Evolutionary conservation across 2,888 invertebrate genomes (phyloP).

Genomic region (Amphipoea lucens): DNA sequence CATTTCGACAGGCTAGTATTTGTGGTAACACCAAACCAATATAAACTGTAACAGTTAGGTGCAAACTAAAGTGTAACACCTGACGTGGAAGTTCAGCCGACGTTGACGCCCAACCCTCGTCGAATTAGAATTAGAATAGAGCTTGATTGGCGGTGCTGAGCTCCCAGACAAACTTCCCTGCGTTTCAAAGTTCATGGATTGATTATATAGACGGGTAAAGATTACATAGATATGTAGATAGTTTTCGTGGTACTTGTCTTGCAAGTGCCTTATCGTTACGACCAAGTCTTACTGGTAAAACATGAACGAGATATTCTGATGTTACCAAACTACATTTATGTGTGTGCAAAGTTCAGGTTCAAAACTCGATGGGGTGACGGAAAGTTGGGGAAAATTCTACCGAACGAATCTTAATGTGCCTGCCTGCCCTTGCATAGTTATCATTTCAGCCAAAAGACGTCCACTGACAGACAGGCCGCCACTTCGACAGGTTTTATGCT

Average conservation of each 20-base stretch:
- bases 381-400: not conserved
- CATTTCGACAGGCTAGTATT: conserved; percentile 33
- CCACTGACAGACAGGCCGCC: too few species aligned
- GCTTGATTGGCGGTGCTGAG: conserved; percentile 70
- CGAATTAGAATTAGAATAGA: conserved; percentile 73
- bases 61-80: conserved; percentile 66
- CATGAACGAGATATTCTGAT: not conserved
- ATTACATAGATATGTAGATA: conserved; percentile 24
- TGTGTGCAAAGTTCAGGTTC: not conserved
- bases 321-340: not conserved
- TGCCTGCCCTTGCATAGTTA: not conserved
- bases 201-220: conserved; percentile 53
- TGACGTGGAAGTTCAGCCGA: conserved; percentile 61
- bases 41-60: conserved; percentile 60
- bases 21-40: conserved; percentile 62
- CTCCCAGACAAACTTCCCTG: conserved; percentile 62
- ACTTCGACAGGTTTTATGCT: too few species aligned
- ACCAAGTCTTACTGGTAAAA: not conserved
- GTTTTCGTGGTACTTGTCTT: not conserved
- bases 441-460: too few species aligned
- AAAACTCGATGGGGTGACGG: too few species aligned
- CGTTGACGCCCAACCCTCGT: conserved; percentile 58
- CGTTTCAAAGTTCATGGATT: conserved; percentile 59
- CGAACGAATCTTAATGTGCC: not conserved
- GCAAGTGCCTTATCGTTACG: not conserved